Evolutionary conservation across 2,113 vertebrate species (phyloP).

Genomic region (Sminthopsis crassicaudata): DNA sequence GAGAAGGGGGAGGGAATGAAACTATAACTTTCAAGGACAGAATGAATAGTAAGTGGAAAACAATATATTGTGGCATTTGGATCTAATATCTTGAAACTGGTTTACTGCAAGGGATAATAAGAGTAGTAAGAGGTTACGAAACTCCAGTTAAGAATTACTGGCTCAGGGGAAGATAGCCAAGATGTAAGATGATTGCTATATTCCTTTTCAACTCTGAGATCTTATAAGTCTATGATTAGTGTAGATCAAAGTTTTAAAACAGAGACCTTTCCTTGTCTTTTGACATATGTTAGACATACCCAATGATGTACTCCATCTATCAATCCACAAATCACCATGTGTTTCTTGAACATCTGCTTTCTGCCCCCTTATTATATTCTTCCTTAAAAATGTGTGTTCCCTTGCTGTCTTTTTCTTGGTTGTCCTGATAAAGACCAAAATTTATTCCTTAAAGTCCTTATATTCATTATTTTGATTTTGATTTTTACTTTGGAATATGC

Average conservation of each 20-base stretch:
- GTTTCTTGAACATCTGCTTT: background rate
- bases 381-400: background rate
- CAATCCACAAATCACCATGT: background rate
- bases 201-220: background rate
- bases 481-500: background rate
- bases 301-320: background rate
- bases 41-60: conserved; percentile 4
- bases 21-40: background rate
- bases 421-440: background rate
- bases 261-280: background rate
- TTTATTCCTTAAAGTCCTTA: background rate
- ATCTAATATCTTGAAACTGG: background rate
- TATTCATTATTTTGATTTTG: background rate
- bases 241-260: background rate
- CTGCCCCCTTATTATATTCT: background rate
- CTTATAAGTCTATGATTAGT: background rate
- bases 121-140: background rate
- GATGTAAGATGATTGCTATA: background rate
- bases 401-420: background rate
- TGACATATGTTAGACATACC: background rate
- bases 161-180: background rate
- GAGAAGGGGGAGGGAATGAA: background rate
- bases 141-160: background rate
- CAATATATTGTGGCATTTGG: background rate
- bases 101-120: background rate